These are phyloP conservation scores for Bubo blakistoni DNA, from an alignment of 2,113 vertebrate genomes.

Conservation along the genomic window DNA sequence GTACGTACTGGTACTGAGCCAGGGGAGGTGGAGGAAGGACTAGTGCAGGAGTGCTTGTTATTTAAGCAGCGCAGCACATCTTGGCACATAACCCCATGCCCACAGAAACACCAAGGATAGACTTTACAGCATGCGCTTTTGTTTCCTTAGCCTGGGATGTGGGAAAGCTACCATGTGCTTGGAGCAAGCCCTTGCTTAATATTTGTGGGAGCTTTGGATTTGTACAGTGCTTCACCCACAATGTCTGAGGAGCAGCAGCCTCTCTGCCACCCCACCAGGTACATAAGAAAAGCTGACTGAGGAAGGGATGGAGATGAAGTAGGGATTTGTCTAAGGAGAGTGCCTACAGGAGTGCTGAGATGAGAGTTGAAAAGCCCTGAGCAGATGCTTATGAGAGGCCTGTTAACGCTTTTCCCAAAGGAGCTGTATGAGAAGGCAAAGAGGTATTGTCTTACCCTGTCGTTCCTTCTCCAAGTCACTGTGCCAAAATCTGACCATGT, in stretches of 20 bases:
- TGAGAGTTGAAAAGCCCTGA: background rate
- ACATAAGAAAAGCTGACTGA: rapidly evolving
- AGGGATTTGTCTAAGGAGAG: background rate
- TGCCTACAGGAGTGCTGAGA: background rate
- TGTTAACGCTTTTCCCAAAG: background rate
- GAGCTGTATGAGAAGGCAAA: background rate
- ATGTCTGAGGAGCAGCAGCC: background rate
- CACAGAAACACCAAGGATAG: background rate
- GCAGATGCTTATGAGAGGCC: background rate
- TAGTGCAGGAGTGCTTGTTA: background rate
- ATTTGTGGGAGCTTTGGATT: background rate
- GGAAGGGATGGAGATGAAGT: background rate
- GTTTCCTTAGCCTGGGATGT: background rate
- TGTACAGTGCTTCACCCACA: background rate
- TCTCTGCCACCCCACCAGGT: background rate
- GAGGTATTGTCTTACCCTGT: background rate
- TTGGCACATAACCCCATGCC: background rate
- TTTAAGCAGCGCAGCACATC: background rate
- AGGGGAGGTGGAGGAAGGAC: background rate
- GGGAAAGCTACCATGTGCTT: background rate
- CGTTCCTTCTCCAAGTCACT: background rate
- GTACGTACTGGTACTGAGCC: background rate
- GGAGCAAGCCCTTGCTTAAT: background rate
- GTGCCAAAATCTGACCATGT: background rate
- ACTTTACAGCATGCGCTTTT: background rate